These are phyloP conservation scores for Apodemus speciosus DNA, from an alignment of 2,113 vertebrate genomes.

Conservation along the genomic window DNA sequence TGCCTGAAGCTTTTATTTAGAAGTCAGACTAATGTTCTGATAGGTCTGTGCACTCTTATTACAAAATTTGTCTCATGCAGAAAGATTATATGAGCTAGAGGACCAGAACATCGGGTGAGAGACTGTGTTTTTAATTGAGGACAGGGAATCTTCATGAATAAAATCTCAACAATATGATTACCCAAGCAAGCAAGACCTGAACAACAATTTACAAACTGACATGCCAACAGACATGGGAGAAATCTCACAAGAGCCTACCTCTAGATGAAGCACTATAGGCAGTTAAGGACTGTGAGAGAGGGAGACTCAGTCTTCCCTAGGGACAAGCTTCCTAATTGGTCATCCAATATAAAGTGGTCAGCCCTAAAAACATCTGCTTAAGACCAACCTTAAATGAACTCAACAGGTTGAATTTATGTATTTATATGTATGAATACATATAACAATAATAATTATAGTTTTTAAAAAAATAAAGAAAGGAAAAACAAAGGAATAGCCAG, in stretches of 20 bases:
- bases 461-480: neutral
- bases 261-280: neutral
- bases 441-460: neutral
- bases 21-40: neutral
- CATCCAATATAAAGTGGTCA: neutral
- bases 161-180: neutral
- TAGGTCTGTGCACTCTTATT: neutral
- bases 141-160: neutral
- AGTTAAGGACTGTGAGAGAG: neutral
- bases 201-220: neutral
- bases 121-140: neutral
- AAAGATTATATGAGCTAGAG: neutral
- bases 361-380: neutral
- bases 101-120: neutral
- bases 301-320: neutral
- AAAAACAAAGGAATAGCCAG: neutral
- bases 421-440: neutral
- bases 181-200: neutral
- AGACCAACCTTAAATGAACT: neutral
- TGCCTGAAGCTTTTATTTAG: neutral
- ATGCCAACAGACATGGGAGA: neutral
- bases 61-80: neutral
- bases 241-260: neutral
- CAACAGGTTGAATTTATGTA: neutral
- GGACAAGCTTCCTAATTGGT: neutral